Evolutionary conservation across 2,113 vertebrate genomes (phyloP), one percentile per base, ranked within the genome.

Genomic region (Oncorhynchus clarkii): DNA sequence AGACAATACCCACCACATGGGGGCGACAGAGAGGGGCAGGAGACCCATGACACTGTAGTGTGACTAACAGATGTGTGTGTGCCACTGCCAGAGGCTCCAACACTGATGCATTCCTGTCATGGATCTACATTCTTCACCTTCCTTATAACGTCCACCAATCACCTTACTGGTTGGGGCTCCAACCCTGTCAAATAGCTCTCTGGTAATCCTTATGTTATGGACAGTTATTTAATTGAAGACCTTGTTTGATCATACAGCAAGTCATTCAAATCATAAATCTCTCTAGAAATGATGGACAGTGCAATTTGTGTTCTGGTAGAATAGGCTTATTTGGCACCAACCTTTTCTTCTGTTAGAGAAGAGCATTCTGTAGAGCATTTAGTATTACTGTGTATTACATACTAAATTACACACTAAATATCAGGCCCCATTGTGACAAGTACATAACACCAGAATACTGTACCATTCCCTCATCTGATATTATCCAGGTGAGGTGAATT

Each of bases 1-100:
- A 34, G 31, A 81, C 20, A 11, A 65, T 45, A 57, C 12, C 1
- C n/a, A 29, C 89, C 91, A 90, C 91, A 87, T 74, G 90, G 86
- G 75, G 91, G 91, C 91, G 85, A 85, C 82, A 90, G 65, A 79
- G 84, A 74, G 78, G 88, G 87, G 78, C 72, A 69, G 49, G 57
- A 70, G 5, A 66, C 0, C 39, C 39, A 71, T 39, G 57, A 1
- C 66, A 59, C 71, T 72, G 70, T 73, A 39, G 67, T 86, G 80
- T 84, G 71, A 82, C 54, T 20, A 20, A 45, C 7, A 45, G 39
- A 45, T 11, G 39, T 45, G 39, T 45, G 39, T 45, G 39, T 11
- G 54, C 70, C 75, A 81, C 62, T 1, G 75, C 86, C 88, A 86
- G 79, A 31, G 48, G 49, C 14, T 84, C 24, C 22, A 79, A 88